Percentiles rank a stretch among this genome's conserved stretches.
Conservation (phyloP, 2,797 vertebrate species). For the Tolypeutes matacus region DNA sequence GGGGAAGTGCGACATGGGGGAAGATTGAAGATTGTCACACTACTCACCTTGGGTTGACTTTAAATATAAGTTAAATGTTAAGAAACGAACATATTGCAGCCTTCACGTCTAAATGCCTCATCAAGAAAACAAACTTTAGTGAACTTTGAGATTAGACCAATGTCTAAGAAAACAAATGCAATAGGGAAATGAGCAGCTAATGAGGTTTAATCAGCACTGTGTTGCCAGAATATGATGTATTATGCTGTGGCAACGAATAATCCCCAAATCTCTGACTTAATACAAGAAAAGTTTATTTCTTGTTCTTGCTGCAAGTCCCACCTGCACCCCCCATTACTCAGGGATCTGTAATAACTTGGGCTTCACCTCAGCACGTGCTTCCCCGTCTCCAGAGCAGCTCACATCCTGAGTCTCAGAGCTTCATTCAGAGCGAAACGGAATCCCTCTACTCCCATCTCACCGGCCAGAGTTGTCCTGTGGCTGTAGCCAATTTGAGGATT, state of each 20-base stretch:
- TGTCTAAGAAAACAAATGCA: not conserved
- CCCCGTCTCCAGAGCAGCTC: not conserved
- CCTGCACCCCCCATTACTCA: not conserved
- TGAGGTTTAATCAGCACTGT: not conserved
- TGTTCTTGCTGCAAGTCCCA: not conserved
- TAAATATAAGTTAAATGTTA: slow-evolving; percentile 75
- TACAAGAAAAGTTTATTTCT: not conserved
- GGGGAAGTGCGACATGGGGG: not conserved
- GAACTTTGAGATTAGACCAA: slow-evolving; percentile 30
- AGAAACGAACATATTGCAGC: slow-evolving; percentile 53
- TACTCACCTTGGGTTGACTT: slow-evolving; percentile 36
- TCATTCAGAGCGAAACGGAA: not conserved
- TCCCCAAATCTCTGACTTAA: not conserved
- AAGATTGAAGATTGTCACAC: not conserved
- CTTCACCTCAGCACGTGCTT: not conserved
- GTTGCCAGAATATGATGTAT: not conserved
- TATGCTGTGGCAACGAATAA: not conserved
- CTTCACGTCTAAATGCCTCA: not conserved
- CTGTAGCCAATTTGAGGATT: not conserved
- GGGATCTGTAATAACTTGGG: not conserved
- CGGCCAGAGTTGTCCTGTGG: not conserved
- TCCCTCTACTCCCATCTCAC: not conserved
- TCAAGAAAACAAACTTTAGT: slow-evolving; percentile 46
- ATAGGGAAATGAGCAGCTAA: not conserved
- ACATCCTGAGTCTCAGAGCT: not conserved